These are phyloP conservation scores for Lutjanus erythropterus DNA, from an alignment of 2,113 vertebrate species.

Conservation along the genomic window DNA sequence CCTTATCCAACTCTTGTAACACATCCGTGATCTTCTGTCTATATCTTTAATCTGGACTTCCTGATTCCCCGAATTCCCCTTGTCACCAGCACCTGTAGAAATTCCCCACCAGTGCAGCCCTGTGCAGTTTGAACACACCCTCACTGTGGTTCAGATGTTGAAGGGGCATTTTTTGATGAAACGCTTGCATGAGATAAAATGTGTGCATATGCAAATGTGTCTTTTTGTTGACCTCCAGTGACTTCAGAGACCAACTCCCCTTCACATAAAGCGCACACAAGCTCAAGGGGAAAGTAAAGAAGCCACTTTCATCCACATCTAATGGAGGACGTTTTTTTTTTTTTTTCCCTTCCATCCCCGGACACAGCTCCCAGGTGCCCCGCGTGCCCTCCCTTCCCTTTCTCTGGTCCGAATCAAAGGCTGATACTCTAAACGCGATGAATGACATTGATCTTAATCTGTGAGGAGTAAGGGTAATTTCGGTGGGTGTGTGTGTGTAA, in stretches of 20 bases:
- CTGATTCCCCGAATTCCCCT: neutral
- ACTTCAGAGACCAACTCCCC: conserved; percentile 42
- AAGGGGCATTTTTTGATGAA: neutral
- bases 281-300: conserved; percentile 58
- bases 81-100: neutral
- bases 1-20: neutral
- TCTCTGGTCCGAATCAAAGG: conserved; percentile 86
- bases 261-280: conserved; percentile 30
- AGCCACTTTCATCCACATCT: conserved; percentile 61
- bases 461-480: conserved; percentile 78
- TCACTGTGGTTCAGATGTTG: neutral
- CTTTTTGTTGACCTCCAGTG: conserved; percentile 12
- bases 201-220: conserved; percentile 17
- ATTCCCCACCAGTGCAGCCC: neutral
- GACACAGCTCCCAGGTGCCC: conserved; percentile 79
- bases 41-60: too few species aligned
- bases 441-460: conserved; percentile 87
- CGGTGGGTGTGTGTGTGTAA: conserved; percentile 75
- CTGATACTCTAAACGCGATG: conserved; percentile 82
- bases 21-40: neutral
- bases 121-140: neutral
- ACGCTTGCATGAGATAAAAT: neutral
- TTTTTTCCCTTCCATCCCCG: conserved; percentile 76
- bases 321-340: conserved; percentile 59
- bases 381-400: conserved; percentile 76